phyloP scores from a whole-genome alignment of 2,888 invertebrate species.

The Rhorus exstirpatorius region DNA sequence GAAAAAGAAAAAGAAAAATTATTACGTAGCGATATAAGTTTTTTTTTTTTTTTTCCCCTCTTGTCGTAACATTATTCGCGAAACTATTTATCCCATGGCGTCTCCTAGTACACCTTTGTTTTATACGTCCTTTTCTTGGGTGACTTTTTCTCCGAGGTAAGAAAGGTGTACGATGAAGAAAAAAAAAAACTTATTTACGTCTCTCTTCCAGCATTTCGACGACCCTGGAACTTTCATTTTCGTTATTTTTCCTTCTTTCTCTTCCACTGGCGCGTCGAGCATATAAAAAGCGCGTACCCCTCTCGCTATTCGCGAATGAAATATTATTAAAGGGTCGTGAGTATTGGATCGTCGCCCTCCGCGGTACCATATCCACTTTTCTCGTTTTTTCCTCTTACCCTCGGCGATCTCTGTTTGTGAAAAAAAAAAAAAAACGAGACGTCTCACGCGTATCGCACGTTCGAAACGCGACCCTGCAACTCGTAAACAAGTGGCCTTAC shows the following conservation, averaged over 20 bases:
- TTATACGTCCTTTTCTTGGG: conserved; percentile 48
- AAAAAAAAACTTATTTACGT: conserved; percentile 62
- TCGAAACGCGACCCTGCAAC: conserved; percentile 23
- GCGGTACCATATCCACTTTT: conserved; percentile 55
- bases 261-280: conserved; percentile 37
- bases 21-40: not conserved
- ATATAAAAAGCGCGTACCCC: conserved; percentile 38
- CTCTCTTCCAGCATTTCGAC: conserved; percentile 35
- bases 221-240: conserved; percentile 20
- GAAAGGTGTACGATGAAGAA: conserved; percentile 48
- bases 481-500: conserved; percentile 54
- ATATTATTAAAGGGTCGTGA: conserved; percentile 67
- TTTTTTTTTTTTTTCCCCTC: conserved; percentile 14
- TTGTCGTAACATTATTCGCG: conserved; percentile 19
- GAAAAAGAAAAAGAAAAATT: conserved; percentile 8
- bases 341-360: conserved; percentile 63
- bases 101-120: conserved; percentile 22
- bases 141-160: conserved; percentile 28
- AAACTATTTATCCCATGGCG: conserved; percentile 11
- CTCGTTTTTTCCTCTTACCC: conserved; percentile 46
- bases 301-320: conserved; percentile 51
- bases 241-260: conserved; percentile 5
- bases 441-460: conserved; percentile 21
- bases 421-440: conserved; percentile 1
- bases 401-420: conserved; percentile 1